Conservation (phyloP, 2,888 invertebrate species). For the Smittia sp. region DNA sequence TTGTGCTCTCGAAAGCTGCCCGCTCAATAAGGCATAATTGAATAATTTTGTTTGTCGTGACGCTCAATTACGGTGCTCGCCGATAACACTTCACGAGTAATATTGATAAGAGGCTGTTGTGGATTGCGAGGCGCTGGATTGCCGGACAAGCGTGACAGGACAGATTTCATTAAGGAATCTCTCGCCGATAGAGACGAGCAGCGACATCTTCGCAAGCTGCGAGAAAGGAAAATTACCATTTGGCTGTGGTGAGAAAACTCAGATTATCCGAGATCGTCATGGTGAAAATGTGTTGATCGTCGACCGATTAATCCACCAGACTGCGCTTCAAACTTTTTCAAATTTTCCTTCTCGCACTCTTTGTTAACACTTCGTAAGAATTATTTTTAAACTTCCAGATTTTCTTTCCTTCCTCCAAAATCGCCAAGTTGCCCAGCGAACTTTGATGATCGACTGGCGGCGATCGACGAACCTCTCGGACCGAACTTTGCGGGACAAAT, state of each 20-base stretch:
- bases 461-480: neutral
- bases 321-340: neutral
- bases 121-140: no score
- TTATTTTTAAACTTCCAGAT: conserved; percentile 5
- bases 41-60: no score
- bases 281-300: neutral
- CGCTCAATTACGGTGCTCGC: no score
- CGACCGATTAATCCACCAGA: neutral
- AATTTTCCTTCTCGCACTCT: neutral
- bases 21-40: no score
- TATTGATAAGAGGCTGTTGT: no score
- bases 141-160: no score
- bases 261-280: neutral
- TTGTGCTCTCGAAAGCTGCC: no score
- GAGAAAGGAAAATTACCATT: neutral
- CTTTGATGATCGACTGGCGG: neutral
- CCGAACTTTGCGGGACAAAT: neutral
- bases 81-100: no score
- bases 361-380: neutral
- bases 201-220: no score
- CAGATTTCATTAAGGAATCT: no score
- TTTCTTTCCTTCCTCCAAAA: neutral
- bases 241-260: neutral
- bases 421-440: neutral
- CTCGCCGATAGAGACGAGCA: no score